phyloP scores from a whole-genome alignment of 2,888 invertebrate genomes.

The Bellardia bayeri region DNA sequence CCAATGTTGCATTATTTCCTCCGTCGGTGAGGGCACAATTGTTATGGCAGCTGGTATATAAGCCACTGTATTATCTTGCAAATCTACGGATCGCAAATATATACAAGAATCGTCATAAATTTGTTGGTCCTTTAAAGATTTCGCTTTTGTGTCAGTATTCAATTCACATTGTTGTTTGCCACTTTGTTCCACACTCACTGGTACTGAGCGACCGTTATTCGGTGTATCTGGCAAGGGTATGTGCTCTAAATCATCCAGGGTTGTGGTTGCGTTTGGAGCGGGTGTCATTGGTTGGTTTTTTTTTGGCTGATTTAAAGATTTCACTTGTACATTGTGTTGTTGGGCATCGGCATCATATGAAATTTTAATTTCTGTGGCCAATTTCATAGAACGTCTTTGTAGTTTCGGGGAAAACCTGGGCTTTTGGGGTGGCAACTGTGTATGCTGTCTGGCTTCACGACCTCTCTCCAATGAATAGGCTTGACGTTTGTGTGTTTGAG shows the following conservation, averaged over 20 bases:
- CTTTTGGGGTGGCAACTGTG: constrained; percentile 80
- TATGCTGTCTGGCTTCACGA: constrained; percentile 64
- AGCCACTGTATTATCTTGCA: constrained; percentile 76
- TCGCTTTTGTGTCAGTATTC: constrained; percentile 18
- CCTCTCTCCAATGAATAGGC: constrained; percentile 79
- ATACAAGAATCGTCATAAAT: constrained; percentile 80
- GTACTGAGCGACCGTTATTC: background rate
- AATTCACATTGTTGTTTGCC: constrained; percentile 60
- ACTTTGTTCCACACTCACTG: background rate
- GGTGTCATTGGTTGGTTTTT: background rate
- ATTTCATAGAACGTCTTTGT: constrained; percentile 79
- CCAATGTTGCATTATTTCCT: constrained; percentile 76
- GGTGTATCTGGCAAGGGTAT: constrained; percentile 79
- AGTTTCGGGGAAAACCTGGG: constrained; percentile 77
- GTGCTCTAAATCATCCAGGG: constrained; percentile 76
- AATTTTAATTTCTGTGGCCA: constrained; percentile 81
- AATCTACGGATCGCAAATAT: constrained; percentile 80
- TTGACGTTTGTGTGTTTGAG: constrained; percentile 72
- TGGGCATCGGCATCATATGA: constrained; percentile 73
- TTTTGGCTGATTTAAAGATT: constrained; percentile 51
- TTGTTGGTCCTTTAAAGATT: constrained; percentile 75
- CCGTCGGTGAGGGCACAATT: constrained; percentile 76
- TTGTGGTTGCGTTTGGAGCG: background rate
- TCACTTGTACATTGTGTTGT: constrained; percentile 53
- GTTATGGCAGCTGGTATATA: constrained; percentile 77